Evolutionary conservation across 2,113 vertebrate species (phyloP), one percentile per base, ranked within the genome.

Genomic region (Coryphaenoides rupestris): DNA sequence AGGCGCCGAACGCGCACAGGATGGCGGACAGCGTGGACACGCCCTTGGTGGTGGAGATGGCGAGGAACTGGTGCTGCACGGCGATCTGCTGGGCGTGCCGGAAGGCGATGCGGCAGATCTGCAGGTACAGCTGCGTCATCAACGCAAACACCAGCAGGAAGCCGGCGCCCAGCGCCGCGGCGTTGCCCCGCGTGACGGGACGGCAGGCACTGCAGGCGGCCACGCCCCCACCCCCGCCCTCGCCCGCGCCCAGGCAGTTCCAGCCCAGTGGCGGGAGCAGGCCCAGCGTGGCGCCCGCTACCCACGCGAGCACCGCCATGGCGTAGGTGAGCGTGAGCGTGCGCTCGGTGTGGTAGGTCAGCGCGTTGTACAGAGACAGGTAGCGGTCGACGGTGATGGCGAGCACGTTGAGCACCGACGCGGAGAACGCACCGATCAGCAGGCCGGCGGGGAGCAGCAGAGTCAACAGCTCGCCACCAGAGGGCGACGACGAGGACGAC

Each of bases 81-180:
- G 95, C 94, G 17, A 97, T 97, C 86, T 97, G 95, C 83, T 97
- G 95, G 0, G 95, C 95, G 57, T 97, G 95, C 60, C 94, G 91
- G 74, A 93, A 92, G 77, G 94, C 95, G 58, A 97, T 93, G 74
- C 89, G 91, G 89, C 94, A 96, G 84, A 97, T 97, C 74, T 95
- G 95, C 69, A 94, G 89, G 88, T 97, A 95, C 21, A 97, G 93
- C 89, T 96, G 95, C 92, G 93, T 91, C 90, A 97, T 95, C 50
- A 95, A 84, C 21, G 92, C 94, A 47, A 96, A 95, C 63, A 97
- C 91, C 3, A 96, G 89, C 54, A 97, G 89, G 83, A 95, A 94
- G 67, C 91, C 85, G 68, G 92, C 91, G 9, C 94, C 92, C 55
- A 97, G 84, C 21, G 89, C 92, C 23, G 94, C 92, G 0, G 94